Evolutionary conservation across 2,797 vertebrate species (phyloP).

Genomic region (Manis javanica): DNA sequence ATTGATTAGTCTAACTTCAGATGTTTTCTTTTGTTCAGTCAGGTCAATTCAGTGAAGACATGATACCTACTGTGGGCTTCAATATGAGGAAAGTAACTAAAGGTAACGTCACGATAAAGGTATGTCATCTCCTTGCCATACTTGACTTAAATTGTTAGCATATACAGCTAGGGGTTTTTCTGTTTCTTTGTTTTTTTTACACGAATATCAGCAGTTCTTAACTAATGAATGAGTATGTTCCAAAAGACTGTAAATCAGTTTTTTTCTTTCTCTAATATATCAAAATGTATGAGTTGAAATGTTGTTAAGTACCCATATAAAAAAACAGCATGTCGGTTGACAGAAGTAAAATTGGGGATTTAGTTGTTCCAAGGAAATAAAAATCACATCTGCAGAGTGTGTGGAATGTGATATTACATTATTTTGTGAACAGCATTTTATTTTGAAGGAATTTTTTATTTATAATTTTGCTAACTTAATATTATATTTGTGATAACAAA

Average conservation of each 20-base stretch:
- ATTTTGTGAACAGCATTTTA: not conserved
- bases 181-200: not conserved
- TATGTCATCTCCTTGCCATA: conserved; percentile 75
- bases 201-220: not conserved
- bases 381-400: not conserved
- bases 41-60: conserved; percentile 99
- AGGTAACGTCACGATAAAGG: conserved; percentile 99
- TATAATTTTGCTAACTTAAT: not conserved
- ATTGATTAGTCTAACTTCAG: not conserved
- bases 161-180: not conserved
- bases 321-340: not conserved
- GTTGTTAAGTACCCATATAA: not conserved
- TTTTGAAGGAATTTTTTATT: not conserved
- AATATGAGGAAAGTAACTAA: conserved; percentile 99
- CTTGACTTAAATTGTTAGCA: not conserved
- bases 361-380: not conserved
- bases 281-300: not conserved
- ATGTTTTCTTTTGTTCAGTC: conserved; percentile 88
- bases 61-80: conserved; percentile 99
- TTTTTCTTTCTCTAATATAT: not conserved
- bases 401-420: not conserved
- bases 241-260: not conserved
- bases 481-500: conserved; percentile 21
- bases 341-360: not conserved
- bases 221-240: not conserved